phyloP scores from a whole-genome alignment of 2,888 invertebrate genomes.

The Sarcophaga carnaria region DNA sequence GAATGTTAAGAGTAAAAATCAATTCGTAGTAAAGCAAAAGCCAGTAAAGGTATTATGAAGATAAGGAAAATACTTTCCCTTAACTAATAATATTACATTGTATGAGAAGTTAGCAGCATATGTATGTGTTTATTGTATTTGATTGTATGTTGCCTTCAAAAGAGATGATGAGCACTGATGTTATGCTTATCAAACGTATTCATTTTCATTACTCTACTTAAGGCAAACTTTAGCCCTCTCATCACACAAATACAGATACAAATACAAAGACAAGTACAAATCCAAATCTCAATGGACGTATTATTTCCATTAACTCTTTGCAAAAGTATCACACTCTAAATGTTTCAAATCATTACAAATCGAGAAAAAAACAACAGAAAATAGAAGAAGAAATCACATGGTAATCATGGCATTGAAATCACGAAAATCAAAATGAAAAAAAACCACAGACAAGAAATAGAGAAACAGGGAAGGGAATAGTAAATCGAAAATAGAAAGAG shows the following conservation, averaged over 20 bases:
- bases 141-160: too few species aligned
- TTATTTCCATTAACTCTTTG: conserved; percentile 35
- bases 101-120: background rate
- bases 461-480: conserved; percentile 9
- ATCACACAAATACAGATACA: conserved; percentile 3
- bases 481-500: background rate
- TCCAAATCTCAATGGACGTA: conserved; percentile 25
- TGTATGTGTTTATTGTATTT: background rate
- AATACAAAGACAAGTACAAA: background rate
- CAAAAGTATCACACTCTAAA: too few species aligned
- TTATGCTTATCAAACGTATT: background rate
- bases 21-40: too few species aligned
- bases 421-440: background rate
- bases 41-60: background rate
- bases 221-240: background rate
- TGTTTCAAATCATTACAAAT: background rate
- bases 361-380: background rate
- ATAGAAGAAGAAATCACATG: background rate
- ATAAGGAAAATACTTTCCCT: background rate
- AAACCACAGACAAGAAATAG: background rate
- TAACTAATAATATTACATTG: background rate
- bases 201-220: conserved; percentile 1
- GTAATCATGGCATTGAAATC: background rate
- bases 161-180: background rate
- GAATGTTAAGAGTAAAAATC: too few species aligned